Percentiles rank a stretch among this genome's conserved stretches.
phyloP scores from a whole-genome alignment of 1,140 invertebrate species.

The Agrypnia vestita region DNA sequence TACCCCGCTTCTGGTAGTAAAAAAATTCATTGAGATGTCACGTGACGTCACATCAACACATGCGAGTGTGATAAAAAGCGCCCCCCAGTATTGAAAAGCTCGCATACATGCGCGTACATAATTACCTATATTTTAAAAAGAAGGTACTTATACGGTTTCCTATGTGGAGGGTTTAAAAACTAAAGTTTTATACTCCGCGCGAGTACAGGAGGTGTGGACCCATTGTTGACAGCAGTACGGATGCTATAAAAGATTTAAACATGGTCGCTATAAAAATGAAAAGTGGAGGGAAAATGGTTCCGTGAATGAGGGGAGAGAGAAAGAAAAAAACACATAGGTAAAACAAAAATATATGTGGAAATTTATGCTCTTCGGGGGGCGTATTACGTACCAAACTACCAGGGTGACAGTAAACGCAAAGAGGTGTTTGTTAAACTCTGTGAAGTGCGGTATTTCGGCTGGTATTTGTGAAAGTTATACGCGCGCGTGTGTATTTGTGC shows the following conservation, averaged over 20 bases:
- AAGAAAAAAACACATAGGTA: conserved; percentile 25
- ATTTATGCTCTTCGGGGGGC: neutral
- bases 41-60: conserved; percentile 14
- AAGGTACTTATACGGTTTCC: neutral
- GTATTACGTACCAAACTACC: conserved; percentile 8
- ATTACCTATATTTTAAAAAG: neutral
- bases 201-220: neutral
- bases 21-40: neutral
- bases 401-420: neutral
- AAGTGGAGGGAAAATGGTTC: conserved; percentile 30
- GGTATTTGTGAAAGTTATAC: no score
- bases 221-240: neutral
- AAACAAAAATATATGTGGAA: neutral
- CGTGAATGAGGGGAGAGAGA: conserved; percentile 2
- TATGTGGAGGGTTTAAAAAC: conserved; percentile 14
- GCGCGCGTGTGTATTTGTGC: neutral
- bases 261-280: conserved; percentile 36
- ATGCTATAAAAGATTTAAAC: conserved; percentile 24
- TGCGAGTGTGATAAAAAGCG: conserved; percentile 17
- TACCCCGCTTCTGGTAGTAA: neutral
- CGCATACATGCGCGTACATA: conserved; percentile 1
- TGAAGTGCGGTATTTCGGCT: no score
- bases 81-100: conserved; percentile 26
- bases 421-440: neutral
- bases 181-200: conserved; percentile 4